Evolutionary conservation across 2,797 vertebrate genomes (phyloP).

Genomic region (Clarias fuscus): DNA sequence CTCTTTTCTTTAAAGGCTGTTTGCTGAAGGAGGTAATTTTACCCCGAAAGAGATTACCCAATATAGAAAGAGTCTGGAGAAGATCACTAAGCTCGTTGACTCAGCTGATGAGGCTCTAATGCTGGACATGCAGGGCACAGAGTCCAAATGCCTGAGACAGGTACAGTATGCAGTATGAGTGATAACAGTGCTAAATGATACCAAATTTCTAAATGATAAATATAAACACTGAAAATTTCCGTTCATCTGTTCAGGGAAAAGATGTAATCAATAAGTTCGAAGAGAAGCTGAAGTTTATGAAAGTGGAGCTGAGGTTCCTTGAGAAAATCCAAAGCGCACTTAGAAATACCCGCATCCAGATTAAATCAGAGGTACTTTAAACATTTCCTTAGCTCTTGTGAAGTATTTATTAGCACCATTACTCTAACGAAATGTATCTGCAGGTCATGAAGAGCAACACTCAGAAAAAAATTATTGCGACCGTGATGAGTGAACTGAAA

Average conservation of each 20-base stretch:
- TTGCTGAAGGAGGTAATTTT: constrained; percentile 84
- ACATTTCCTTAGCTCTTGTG: background rate
- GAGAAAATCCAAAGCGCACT: constrained; percentile 75
- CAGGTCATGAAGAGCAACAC: constrained; percentile 77
- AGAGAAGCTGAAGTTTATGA: constrained; percentile 71
- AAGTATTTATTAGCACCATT: constrained; percentile 1
- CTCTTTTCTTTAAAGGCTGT: constrained; percentile 73
- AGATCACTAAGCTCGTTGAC: constrained; percentile 71
- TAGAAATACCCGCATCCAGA: constrained; percentile 73
- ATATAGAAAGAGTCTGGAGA: constrained; percentile 68
- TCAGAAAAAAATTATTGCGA: constrained; percentile 70
- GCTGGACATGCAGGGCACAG: constrained; percentile 73
- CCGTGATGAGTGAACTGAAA: constrained; percentile 67
- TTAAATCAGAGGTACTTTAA: constrained; percentile 81
- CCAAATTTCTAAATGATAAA: background rate
- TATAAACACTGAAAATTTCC: too few relatives aligned
- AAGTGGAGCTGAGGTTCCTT: constrained; percentile 72
- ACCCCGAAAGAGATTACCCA: constrained; percentile 74
- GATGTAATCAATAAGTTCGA: constrained; percentile 72
- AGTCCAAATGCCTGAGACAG: constrained; percentile 76
- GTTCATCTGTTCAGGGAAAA: constrained; percentile 71
- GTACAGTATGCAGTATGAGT: constrained; percentile 60
- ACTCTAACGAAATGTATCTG: constrained; percentile 19
- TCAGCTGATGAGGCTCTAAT: constrained; percentile 72
- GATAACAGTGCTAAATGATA: background rate